These are phyloP conservation scores for Melinopterus prodromus DNA, from an alignment of 2,888 invertebrate species.

Conservation along the genomic window DNA sequence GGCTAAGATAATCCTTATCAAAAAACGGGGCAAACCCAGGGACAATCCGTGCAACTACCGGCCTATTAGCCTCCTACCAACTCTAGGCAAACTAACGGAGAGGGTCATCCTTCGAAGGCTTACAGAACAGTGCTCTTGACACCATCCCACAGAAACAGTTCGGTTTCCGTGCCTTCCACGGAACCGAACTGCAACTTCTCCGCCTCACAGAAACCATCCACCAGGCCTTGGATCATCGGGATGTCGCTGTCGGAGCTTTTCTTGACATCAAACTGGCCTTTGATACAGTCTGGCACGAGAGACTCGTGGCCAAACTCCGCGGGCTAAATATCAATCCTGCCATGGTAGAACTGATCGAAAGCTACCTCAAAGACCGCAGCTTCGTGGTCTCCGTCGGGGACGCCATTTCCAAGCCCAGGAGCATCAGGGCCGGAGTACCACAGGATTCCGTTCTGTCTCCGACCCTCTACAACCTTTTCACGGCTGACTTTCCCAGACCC, in stretches of 20 bases:
- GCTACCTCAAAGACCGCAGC: neutral
- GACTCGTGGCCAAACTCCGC: neutral
- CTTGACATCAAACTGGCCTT: neutral
- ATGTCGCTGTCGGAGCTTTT: neutral
- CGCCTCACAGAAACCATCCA: neutral
- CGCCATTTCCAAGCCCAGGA: neutral
- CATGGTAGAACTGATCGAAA: neutral
- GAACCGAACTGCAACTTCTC: constrained; percentile 22
- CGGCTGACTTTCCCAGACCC: neutral
- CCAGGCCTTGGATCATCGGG: too few relatives aligned
- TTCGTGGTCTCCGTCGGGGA: neutral
- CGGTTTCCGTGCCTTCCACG: constrained; percentile 12
- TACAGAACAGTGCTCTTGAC: neutral
- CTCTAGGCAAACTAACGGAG: constrained; percentile 15
- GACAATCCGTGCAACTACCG: neutral
- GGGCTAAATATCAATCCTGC: neutral
- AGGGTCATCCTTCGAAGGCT: neutral
- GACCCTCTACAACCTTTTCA: constrained; percentile 12
- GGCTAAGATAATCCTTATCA: neutral
- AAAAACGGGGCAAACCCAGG: neutral
- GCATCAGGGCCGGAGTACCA: constrained; percentile 14
- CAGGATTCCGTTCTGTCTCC: constrained; percentile 15
- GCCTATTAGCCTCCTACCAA: constrained; percentile 27
- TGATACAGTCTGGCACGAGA: neutral
- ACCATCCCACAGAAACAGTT: constrained; percentile 14